These are phyloP conservation scores for Scaptomyza caliginosa DNA, from an alignment of 2,888 invertebrate species.

Conservation along the genomic window DNA sequence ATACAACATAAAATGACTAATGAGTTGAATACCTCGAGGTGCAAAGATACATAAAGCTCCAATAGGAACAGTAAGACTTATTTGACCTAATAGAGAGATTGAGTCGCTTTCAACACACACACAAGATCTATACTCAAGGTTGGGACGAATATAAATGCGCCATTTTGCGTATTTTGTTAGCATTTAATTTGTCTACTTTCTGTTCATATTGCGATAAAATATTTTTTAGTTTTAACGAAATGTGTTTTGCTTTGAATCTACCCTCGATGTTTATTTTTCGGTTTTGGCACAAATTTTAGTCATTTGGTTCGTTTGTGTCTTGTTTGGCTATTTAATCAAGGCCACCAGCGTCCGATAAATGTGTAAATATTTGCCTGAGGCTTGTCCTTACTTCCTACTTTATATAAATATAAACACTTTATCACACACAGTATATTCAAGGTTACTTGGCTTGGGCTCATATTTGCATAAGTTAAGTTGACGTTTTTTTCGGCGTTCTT, in stretches of 20 bases:
- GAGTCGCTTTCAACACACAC: too few relatives aligned
- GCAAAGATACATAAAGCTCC: too few relatives aligned
- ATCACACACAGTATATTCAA: conserved; percentile 30
- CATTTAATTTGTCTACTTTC: too few relatives aligned
- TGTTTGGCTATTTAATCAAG: conserved; percentile 69
- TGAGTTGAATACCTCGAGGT: too few relatives aligned
- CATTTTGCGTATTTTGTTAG: too few relatives aligned
- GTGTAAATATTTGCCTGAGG: conserved; percentile 59
- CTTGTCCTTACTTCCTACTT: conserved; percentile 2
- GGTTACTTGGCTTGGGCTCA: conserved; percentile 20
- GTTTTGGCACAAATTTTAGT: conserved; percentile 41
- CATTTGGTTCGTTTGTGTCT: conserved; percentile 26
- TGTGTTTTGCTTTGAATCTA: not conserved
- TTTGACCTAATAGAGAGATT: too few relatives aligned
- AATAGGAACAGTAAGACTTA: too few relatives aligned
- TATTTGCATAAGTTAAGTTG: conserved; percentile 54
- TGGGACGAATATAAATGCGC: too few relatives aligned
- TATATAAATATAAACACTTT: conserved; percentile 16
- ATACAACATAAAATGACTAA: too few relatives aligned
- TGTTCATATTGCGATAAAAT: too few relatives aligned
- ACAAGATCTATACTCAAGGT: too few relatives aligned
- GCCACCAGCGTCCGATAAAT: conserved; percentile 52
- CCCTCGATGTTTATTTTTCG: conserved; percentile 21
- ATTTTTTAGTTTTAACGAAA: not conserved
- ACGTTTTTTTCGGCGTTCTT: conserved; percentile 20